Conservation (phyloP, 2,888 invertebrate species). For the Dryobotodes eremita region DNA sequence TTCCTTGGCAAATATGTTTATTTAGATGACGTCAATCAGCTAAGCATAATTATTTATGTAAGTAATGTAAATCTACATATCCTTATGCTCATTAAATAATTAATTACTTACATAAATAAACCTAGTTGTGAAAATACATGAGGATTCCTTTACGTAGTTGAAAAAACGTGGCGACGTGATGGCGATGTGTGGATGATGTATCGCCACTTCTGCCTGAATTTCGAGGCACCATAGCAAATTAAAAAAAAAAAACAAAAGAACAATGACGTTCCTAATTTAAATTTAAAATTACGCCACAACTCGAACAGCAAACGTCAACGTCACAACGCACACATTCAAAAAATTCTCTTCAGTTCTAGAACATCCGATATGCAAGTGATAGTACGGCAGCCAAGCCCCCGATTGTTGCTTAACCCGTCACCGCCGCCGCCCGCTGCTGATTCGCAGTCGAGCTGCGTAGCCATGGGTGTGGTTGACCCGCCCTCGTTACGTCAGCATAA, state of each 20-base stretch:
- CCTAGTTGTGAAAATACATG: background rate
- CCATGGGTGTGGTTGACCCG: constrained; percentile 67
- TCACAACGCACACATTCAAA: constrained; percentile 9
- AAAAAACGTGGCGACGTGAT: background rate
- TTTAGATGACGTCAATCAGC: constrained; percentile 39
- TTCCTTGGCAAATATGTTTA: constrained; percentile 40
- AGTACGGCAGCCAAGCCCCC: constrained; percentile 38
- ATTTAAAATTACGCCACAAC: constrained; percentile 28
- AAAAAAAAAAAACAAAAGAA: constrained; percentile 24
- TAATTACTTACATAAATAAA: constrained; percentile 14
- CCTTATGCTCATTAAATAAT: constrained; percentile 1
- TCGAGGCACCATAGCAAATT: background rate
- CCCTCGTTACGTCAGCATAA: constrained; percentile 64
- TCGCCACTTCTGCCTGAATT: background rate
- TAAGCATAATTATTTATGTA: constrained; percentile 9
- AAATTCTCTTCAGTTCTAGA: constrained; percentile 38
- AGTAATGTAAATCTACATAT: constrained; percentile 28
- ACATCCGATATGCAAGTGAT: constrained; percentile 35
- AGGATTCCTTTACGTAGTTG: background rate
- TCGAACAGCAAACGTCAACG: constrained; percentile 10
- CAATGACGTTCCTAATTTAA: constrained; percentile 24
- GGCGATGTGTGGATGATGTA: background rate
- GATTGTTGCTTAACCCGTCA: constrained; percentile 41
- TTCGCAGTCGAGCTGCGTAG: constrained; percentile 43
- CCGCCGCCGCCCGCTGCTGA: constrained; percentile 25